Evolutionary conservation across 2,888 invertebrate genomes (phyloP).

Genomic region (Dendrolimus pini): DNA sequence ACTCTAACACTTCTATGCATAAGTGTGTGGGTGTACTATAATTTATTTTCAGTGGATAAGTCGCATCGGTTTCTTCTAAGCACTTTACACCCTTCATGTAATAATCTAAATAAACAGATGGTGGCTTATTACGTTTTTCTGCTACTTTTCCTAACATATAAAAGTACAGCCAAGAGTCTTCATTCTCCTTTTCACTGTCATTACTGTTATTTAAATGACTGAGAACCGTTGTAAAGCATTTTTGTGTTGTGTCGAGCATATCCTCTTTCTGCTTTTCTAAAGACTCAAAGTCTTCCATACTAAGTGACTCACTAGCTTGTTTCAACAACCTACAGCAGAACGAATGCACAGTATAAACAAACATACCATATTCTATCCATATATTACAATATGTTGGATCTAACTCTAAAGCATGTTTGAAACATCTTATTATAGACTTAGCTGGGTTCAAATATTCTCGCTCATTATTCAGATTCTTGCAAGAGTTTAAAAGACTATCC

Average conservation of each 20-base stretch:
- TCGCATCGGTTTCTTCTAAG: conserved; percentile 86
- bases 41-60: conserved; percentile 90
- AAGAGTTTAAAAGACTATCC: conserved; percentile 87
- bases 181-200: conserved; percentile 78
- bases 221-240: conserved; percentile 85
- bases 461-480: conserved; percentile 76
- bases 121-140: conserved; percentile 88
- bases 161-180: conserved; percentile 94
- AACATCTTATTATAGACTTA: conserved; percentile 86
- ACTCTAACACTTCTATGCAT: conserved; percentile 92
- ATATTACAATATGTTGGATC: conserved; percentile 84
- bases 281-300: conserved; percentile 84
- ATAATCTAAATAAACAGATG: conserved; percentile 84
- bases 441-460: conserved; percentile 82
- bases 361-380: conserved; percentile 94
- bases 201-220: conserved; percentile 73
- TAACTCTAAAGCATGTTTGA: conserved; percentile 85
- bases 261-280: conserved; percentile 86
- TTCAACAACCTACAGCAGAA: conserved; percentile 92
- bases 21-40: conserved; percentile 89
- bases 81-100: conserved; percentile 88
- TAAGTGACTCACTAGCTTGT: conserved; percentile 85
- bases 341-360: conserved; percentile 93
- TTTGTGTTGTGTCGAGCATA: conserved; percentile 85
- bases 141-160: conserved; percentile 98